phyloP scores from a whole-genome alignment of 2,797 vertebrate genomes.

The Heterohyrax brucei region DNA sequence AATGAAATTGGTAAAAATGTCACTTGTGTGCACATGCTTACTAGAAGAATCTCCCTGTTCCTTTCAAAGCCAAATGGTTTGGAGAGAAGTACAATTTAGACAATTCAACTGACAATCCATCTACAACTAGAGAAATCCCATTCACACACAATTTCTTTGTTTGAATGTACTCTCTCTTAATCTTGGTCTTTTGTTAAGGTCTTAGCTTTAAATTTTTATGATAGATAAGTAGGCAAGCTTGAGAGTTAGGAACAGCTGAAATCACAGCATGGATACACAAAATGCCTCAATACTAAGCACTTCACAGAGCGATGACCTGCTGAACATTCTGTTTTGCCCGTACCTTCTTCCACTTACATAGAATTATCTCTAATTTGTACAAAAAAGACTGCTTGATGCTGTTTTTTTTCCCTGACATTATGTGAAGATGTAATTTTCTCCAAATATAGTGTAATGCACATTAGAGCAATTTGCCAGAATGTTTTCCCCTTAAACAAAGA shows the following conservation, averaged over 20 bases:
- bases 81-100: constrained; percentile 34
- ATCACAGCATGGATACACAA: constrained; percentile 58
- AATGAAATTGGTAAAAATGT: background rate
- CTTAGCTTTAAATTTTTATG: constrained; percentile 77
- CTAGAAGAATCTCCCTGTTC: background rate
- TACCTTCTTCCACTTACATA: constrained; percentile 74
- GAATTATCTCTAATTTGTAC: constrained; percentile 84
- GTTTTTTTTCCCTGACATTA: constrained; percentile 84
- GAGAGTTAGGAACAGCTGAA: constrained; percentile 76
- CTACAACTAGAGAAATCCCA: constrained; percentile 23
- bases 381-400: constrained; percentile 73
- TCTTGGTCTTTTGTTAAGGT: constrained; percentile 79
- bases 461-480: constrained; percentile 49
- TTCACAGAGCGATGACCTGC: constrained; percentile 59
- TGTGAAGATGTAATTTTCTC: constrained; percentile 65
- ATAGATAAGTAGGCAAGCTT: constrained; percentile 79
- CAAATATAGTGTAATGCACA: constrained; percentile 30
- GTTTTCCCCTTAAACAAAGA: constrained; percentile 65
- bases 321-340: constrained; percentile 78
- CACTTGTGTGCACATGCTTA: background rate
- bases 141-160: constrained; percentile 70
- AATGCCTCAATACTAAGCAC: constrained; percentile 70
- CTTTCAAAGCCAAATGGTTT: constrained; percentile 55
- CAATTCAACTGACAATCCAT: background rate
- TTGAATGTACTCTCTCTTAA: constrained; percentile 72